These are phyloP conservation scores for Caenorhabditis inopinata DNA, from an alignment of 1,140 invertebrate genomes.

Conservation along the genomic window DNA sequence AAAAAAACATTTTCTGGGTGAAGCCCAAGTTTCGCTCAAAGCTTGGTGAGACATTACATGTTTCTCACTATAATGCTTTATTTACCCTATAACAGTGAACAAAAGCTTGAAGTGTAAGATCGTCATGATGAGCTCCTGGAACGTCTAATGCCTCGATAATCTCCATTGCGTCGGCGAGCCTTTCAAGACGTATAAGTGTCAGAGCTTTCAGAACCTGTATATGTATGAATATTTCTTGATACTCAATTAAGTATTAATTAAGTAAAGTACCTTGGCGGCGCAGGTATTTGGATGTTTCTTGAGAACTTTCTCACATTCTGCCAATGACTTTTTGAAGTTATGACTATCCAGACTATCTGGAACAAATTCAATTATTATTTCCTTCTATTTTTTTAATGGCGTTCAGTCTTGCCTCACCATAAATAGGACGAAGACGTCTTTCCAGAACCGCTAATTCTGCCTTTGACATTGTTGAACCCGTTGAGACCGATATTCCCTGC, in stretches of 20 bases:
- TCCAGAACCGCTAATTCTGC: constrained; percentile 19
- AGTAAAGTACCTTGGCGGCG: background rate
- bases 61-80: too few species aligned
- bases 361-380: background rate
- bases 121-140: constrained; percentile 1
- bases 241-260: background rate
- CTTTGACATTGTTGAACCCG: background rate
- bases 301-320: constrained; percentile 17
- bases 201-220: constrained; percentile 8
- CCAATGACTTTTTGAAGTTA: constrained; percentile 13
- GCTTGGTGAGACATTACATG: too few species aligned
- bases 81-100: constrained; percentile 11
- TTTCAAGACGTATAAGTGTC: background rate
- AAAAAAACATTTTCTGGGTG: background rate
- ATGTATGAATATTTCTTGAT: background rate
- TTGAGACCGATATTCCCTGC: background rate
- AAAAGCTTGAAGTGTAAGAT: background rate
- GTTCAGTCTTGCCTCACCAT: background rate
- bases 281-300: constrained; percentile 1
- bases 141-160: background rate
- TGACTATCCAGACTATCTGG: background rate
- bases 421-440: constrained; percentile 9
- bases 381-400: background rate
- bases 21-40: too few species aligned
- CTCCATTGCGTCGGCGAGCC: background rate